Evolutionary conservation across 2,113 vertebrate genomes (phyloP).

Genomic region (Aspidoscelis tigris): DNA sequence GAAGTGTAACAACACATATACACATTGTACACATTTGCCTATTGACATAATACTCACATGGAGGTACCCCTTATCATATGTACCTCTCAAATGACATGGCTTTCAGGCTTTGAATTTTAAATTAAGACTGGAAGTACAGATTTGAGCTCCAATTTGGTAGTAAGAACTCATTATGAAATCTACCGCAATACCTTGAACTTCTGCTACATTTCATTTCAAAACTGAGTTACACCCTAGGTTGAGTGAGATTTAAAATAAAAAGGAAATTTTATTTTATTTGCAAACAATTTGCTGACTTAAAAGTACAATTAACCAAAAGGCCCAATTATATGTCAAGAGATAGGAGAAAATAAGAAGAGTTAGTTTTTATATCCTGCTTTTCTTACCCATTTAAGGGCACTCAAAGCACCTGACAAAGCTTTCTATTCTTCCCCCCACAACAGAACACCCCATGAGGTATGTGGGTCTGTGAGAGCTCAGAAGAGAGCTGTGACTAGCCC

Average conservation of each 20-base stretch:
- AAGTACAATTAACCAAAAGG: background rate
- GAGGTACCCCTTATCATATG: background rate
- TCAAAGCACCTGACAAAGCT: too few species aligned
- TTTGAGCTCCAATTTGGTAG: background rate
- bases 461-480: too few species aligned
- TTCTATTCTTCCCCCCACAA: too few species aligned
- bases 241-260: background rate
- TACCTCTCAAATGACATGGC: background rate
- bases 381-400: too few species aligned
- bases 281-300: slow-evolving; percentile 32
- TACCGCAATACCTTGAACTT: background rate
- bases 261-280: background rate
- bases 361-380: too few species aligned
- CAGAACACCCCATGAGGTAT: too few species aligned
- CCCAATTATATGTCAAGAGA: background rate
- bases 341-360: too few species aligned
- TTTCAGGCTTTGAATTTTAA: background rate
- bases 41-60: background rate
- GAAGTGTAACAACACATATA: too few species aligned
- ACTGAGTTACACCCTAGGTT: background rate
- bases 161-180: background rate
- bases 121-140: background rate
- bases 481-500: too few species aligned
- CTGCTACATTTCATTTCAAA: background rate
- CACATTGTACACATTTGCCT: background rate